These are phyloP conservation scores for Euplagia quadripunctaria DNA, from an alignment of 2,888 invertebrate genomes.

Conservation along the genomic window DNA sequence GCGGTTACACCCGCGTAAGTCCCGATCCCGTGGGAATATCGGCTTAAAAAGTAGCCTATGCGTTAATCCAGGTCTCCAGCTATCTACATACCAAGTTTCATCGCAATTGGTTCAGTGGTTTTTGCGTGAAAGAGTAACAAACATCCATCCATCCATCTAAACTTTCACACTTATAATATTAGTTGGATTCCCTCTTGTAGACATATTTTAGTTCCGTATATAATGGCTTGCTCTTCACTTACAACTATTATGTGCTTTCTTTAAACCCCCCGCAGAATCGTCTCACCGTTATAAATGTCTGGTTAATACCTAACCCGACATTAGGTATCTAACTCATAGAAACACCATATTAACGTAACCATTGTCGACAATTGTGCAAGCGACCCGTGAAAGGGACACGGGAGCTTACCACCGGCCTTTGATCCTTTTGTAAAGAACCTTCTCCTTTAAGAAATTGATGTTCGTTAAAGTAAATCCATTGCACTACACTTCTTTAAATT, in stretches of 20 bases:
- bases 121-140: too few species aligned
- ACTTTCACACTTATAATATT: too few species aligned
- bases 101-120: too few species aligned
- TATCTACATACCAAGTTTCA: too few species aligned
- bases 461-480: not conserved
- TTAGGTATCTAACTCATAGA: constrained; percentile 11
- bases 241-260: constrained; percentile 2
- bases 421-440: constrained; percentile 41
- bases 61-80: too few species aligned
- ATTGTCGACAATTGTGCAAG: constrained; percentile 36
- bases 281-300: not conserved
- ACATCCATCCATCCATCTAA: too few species aligned
- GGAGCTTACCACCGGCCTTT: constrained; percentile 34
- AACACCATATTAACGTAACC: constrained; percentile 30
- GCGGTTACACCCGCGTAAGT: too few species aligned
- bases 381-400: constrained; percentile 44
- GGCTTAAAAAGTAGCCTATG: too few species aligned
- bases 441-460: constrained; percentile 17
- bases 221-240: not conserved
- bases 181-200: too few species aligned
- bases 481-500: too few species aligned
- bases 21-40: too few species aligned
- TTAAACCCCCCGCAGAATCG: not conserved
- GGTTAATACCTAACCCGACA: not conserved
- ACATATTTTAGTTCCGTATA: not conserved